Conservation (phyloP, 2,113 vertebrate genomes). For the Mesocricetus auratus region DNA sequence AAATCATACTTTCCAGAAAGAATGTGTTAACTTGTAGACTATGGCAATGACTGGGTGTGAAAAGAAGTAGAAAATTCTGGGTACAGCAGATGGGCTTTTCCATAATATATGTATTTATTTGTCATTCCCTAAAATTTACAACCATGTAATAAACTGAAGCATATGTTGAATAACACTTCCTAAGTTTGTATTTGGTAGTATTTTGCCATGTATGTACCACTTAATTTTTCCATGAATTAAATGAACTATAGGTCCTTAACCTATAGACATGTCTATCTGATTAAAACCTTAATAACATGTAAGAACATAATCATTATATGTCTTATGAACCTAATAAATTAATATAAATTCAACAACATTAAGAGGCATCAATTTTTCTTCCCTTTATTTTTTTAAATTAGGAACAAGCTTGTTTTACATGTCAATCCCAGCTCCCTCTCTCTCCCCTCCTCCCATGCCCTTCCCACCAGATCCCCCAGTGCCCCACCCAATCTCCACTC, state of each 20-base stretch:
- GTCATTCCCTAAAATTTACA: slow-evolving; percentile 7
- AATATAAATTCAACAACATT: slow-evolving; percentile 29
- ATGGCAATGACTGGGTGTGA: background rate
- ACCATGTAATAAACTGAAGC: background rate
- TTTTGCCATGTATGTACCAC: background rate
- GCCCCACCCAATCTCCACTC: too few species aligned
- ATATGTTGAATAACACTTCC: background rate
- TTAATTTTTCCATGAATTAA: background rate
- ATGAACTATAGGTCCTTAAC: slow-evolving; percentile 24
- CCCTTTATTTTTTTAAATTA: too few species aligned
- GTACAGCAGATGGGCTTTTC: background rate
- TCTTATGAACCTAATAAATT: slow-evolving; percentile 9
- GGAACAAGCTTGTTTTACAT: too few species aligned
- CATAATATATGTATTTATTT: slow-evolving; percentile 30
- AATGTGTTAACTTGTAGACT: background rate
- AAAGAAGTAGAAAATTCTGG: slow-evolving; percentile 12
- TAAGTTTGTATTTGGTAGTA: slow-evolving; percentile 44
- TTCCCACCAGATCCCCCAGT: too few species aligned
- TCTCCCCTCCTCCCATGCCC: too few species aligned
- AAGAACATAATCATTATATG: background rate
- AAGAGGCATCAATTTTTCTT: background rate
- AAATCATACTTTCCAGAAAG: background rate
- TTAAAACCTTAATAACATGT: slow-evolving; percentile 41
- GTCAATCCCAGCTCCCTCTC: too few species aligned
- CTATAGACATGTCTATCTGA: background rate